These are phyloP conservation scores for Drosophila flavopinicola DNA, from an alignment of 2,888 invertebrate species.

Conservation along the genomic window DNA sequence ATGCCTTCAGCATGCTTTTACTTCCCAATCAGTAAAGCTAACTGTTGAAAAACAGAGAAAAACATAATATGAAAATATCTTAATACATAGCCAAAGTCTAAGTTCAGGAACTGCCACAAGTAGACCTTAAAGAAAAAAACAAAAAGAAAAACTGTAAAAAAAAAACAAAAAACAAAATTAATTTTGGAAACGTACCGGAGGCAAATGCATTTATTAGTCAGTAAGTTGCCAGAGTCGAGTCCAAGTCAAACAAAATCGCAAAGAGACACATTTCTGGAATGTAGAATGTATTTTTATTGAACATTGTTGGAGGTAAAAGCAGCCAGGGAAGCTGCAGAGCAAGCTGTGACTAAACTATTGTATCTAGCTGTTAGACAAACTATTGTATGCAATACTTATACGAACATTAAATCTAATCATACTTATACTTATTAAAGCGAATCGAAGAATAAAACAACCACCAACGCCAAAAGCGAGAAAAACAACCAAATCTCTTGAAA, in stretches of 20 bases:
- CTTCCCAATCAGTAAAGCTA: slow-evolving; percentile 53
- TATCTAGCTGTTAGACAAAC: slow-evolving; percentile 34
- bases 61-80: slow-evolving; percentile 10
- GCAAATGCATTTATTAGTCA: slow-evolving; percentile 83
- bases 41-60: slow-evolving; percentile 26
- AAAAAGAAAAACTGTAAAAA: slow-evolving; percentile 4
- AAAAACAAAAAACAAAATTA: slow-evolving; percentile 5
- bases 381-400: slow-evolving; percentile 28
- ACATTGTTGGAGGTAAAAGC: slow-evolving; percentile 68
- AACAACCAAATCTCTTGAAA: neutral
- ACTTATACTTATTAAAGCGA: neutral
- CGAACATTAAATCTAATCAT: slow-evolving; percentile 6
- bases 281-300: slow-evolving; percentile 19
- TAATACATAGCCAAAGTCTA: slow-evolving; percentile 41
- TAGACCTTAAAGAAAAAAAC: slow-evolving; percentile 13
- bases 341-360: slow-evolving; percentile 72
- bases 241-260: slow-evolving; percentile 36
- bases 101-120: slow-evolving; percentile 36
- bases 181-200: slow-evolving; percentile 80
- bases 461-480: slow-evolving; percentile 13
- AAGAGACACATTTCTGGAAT: slow-evolving; percentile 42
- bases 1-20: slow-evolving; percentile 61
- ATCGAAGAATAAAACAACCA: slow-evolving; percentile 5
- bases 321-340: slow-evolving; percentile 57
- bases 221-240: slow-evolving; percentile 58